Evolutionary conservation across 2,113 vertebrate genomes (phyloP).

Genomic region (Ictidomys tridecemlineatus): DNA sequence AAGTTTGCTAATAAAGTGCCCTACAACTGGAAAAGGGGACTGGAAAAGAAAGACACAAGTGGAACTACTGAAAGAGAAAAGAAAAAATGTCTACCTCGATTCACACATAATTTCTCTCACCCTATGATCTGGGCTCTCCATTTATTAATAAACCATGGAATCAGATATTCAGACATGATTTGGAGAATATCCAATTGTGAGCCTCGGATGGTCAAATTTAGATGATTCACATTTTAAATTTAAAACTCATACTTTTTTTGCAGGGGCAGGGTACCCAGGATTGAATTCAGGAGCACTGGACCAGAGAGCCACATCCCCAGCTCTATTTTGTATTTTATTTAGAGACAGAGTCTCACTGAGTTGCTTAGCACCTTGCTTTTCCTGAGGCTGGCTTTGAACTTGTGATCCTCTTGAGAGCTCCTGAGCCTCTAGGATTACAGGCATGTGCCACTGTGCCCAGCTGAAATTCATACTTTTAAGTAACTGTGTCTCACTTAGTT

Average conservation of each 20-base stretch:
- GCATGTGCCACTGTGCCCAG: too few species aligned
- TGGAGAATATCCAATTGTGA: not conserved
- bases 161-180: not conserved
- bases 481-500: not conserved
- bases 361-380: too few species aligned
- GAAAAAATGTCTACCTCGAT: constrained; percentile 31
- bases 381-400: too few species aligned
- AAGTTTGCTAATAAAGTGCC: constrained; percentile 77
- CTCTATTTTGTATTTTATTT: too few species aligned
- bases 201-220: not conserved
- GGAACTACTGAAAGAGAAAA: constrained; percentile 57
- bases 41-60: constrained; percentile 5
- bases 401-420: too few species aligned
- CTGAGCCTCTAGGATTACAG: too few species aligned
- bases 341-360: too few species aligned
- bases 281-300: too few species aligned
- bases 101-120: constrained; percentile 27
- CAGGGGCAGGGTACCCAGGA: too few species aligned
- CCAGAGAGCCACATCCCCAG: too few species aligned
- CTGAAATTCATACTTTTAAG: not conserved
- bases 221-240: not conserved
- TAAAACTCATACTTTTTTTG: not conserved
- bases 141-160: constrained; percentile 9
- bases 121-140: not conserved
- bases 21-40: constrained; percentile 71